phyloP scores from a whole-genome alignment of 2,888 invertebrate species.

The Tanypteryx hageni region DNA sequence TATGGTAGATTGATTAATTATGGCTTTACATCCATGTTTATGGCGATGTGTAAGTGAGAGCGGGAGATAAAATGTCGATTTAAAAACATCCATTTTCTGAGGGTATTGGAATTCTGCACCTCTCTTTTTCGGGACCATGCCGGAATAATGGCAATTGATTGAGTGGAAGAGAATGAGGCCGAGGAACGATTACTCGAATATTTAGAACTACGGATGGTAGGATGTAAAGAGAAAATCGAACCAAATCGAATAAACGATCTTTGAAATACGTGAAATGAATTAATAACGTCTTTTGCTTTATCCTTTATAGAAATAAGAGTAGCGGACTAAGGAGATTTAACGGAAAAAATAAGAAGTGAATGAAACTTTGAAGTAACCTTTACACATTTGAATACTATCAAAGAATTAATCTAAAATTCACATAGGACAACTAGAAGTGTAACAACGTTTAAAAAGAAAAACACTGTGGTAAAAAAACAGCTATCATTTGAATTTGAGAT shows the following conservation, averaged over 20 bases:
- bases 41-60: background rate
- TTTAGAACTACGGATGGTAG: too few relatives aligned
- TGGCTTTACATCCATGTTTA: background rate
- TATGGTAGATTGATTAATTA: slow-evolving; percentile 55
- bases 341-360: background rate
- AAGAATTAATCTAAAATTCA: too few relatives aligned
- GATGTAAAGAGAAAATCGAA: too few relatives aligned
- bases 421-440: too few relatives aligned
- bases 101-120: background rate
- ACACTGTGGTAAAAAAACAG: too few relatives aligned
- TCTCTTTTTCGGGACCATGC: background rate
- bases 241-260: too few relatives aligned
- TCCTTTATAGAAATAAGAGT: too few relatives aligned
- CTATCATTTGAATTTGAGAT: too few relatives aligned
- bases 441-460: too few relatives aligned
- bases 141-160: slow-evolving; percentile 13
- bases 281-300: too few relatives aligned
- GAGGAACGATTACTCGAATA: background rate
- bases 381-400: too few relatives aligned
- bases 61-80: slow-evolving; percentile 22
- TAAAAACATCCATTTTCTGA: slow-evolving; percentile 42
- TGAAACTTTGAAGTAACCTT: background rate
- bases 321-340: background rate
- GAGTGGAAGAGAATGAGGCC: background rate
- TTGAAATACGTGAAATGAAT: too few relatives aligned